Percentiles rank a stretch among this genome's conserved stretches.
These are phyloP conservation scores for Coendou prehensilis DNA, from an alignment of 2,797 vertebrate species.

Conservation along the genomic window DNA sequence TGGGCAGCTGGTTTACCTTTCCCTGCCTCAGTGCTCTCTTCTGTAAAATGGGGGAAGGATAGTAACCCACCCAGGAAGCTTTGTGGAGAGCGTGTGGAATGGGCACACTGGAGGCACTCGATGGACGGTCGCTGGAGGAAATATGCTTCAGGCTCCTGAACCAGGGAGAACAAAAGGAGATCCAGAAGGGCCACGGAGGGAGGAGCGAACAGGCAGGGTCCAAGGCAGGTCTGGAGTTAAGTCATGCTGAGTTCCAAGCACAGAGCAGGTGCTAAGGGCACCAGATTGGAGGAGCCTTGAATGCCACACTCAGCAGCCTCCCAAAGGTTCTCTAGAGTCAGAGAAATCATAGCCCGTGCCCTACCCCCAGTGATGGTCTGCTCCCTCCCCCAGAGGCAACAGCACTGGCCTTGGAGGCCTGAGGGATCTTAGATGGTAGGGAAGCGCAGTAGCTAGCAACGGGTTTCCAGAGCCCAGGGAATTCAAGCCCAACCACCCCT, in stretches of 20 bases:
- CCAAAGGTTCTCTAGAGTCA: neutral
- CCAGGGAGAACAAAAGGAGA: neutral
- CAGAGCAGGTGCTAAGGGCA: neutral
- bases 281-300: neutral
- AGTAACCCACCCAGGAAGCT: neutral
- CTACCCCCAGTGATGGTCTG: neutral
- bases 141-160: neutral
- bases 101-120: neutral
- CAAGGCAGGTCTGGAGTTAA: neutral
- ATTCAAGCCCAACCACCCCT: neutral
- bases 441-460: neutral
- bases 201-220: neutral
- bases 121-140: neutral
- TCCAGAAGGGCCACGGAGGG: neutral
- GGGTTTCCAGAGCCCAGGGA: neutral
- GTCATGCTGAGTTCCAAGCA: neutral
- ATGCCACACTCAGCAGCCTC: neutral
- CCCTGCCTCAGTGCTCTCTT: neutral
- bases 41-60: neutral
- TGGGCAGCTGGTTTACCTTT: neutral
- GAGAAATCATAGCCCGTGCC: neutral
- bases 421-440: neutral
- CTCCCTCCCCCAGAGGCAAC: neutral
- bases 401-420: neutral
- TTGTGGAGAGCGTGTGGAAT: neutral